These are phyloP conservation scores for Aphrocallistes beatrix DNA, from an alignment of 37 sponge, comb jelly and placozoan species.

Conservation along the genomic window DNA sequence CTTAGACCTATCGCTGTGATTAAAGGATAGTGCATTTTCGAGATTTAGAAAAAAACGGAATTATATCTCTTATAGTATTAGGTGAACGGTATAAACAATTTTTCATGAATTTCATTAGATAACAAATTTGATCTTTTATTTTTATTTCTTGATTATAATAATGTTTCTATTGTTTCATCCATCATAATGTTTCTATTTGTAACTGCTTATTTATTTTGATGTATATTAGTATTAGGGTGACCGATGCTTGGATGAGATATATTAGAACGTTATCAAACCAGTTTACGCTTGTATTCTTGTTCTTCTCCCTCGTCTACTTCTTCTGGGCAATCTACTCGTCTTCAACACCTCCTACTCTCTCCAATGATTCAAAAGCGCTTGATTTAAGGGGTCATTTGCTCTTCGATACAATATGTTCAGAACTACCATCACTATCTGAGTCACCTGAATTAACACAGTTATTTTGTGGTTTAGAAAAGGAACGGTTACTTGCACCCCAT, in stretches of 20 bases:
- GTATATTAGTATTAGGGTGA: no score
- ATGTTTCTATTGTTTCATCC: no score
- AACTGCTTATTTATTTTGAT: no score
- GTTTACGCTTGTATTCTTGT: background rate
- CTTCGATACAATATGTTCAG: background rate
- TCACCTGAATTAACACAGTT: background rate
- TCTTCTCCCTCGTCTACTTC: background rate
- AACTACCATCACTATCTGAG: background rate
- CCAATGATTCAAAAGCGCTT: background rate
- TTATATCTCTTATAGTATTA: no score
- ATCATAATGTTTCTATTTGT: no score
- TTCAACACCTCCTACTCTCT: background rate
- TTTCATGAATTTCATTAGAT: no score
- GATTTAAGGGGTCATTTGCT: background rate
- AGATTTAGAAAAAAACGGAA: no score
- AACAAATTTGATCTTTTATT: no score
- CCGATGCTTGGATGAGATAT: no score
- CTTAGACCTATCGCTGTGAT: constrained; percentile 95
- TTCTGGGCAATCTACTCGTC: background rate
- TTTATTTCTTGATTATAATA: no score
- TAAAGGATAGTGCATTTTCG: constrained; percentile 53
- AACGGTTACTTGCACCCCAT: background rate
- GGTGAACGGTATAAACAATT: no score
- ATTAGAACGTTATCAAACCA: no score
- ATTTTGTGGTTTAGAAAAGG: background rate